phyloP scores from a whole-genome alignment of 2,797 vertebrate species.

The Protosalanx chinensis region DNA sequence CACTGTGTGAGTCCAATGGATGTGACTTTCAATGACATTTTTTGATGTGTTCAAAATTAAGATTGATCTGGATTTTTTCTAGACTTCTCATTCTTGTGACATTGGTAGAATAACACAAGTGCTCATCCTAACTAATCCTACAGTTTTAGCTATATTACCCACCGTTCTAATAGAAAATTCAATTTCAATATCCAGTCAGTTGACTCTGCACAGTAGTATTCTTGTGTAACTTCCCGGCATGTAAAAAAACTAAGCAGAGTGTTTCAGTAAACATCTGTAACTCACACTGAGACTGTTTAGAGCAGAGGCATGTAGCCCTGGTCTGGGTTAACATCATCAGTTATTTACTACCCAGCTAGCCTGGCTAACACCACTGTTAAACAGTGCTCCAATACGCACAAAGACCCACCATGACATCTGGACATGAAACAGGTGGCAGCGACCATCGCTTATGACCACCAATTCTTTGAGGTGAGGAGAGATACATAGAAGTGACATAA shows the following conservation, averaged over 20 bases:
- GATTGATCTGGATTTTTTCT: background rate
- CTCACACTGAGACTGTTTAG: slow-evolving; percentile 69
- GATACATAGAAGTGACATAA: slow-evolving; percentile 61
- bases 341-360: slow-evolving; percentile 67
- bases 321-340: slow-evolving; percentile 62
- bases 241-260: slow-evolving; percentile 65
- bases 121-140: background rate
- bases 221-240: slow-evolving; percentile 52
- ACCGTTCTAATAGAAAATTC: background rate
- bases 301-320: slow-evolving; percentile 67
- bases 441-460: slow-evolving; percentile 48
- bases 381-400: slow-evolving; percentile 47
- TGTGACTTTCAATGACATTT: slow-evolving; percentile 53
- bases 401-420: slow-evolving; percentile 46
- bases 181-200: slow-evolving; percentile 22
- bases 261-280: slow-evolving; percentile 74
- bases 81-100: background rate
- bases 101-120: too few species aligned
- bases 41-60: slow-evolving; percentile 8
- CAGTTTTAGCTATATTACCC: too few species aligned
- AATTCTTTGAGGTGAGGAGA: slow-evolving; percentile 49
- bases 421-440: slow-evolving; percentile 66
- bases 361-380: slow-evolving; percentile 53
- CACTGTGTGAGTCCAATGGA: slow-evolving; percentile 40
- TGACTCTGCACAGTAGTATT: slow-evolving; percentile 45